A percentile compares a stretch with the other conserved stretches of the same genome.
These are phyloP conservation scores for Strongylocentrotus purpuratus DNA, from an alignment of 35 echinoderm and acorn worm genomes.

Conservation along the genomic window DNA sequence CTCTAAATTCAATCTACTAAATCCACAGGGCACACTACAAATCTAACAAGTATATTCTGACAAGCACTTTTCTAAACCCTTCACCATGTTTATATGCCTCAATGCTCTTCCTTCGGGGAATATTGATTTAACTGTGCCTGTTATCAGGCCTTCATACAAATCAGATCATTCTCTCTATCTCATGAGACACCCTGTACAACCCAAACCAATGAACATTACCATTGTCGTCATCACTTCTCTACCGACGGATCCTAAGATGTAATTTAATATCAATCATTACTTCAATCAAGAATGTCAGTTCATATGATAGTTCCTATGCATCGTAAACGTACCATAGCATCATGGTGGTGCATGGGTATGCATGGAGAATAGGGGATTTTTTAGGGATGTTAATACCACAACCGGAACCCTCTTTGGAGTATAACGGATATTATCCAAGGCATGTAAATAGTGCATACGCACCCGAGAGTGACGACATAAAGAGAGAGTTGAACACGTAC, in stretches of 20 bases:
- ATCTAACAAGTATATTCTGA: no score
- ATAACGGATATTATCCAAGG: background rate
- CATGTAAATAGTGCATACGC: background rate
- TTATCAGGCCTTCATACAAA: no score
- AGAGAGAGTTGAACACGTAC: background rate
- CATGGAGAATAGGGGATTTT: background rate
- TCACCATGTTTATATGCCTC: no score
- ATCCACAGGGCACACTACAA: no score
- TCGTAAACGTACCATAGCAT: background rate
- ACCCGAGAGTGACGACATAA: background rate
- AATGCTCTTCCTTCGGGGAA: no score
- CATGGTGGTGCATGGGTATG: background rate
- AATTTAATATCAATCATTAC: slow-evolving; percentile 7
- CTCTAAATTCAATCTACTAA: no score
- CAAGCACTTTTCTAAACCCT: no score
- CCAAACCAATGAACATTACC: background rate
- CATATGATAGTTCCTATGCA: background rate
- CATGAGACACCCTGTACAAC: background rate
- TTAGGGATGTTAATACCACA: background rate
- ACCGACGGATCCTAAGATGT: background rate
- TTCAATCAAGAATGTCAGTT: background rate
- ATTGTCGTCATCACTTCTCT: background rate
- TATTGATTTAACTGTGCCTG: no score
- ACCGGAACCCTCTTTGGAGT: background rate
- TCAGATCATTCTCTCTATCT: background rate